These are phyloP conservation scores for Epirrhoe tristata DNA, from an alignment of 2,888 invertebrate species.

Conservation along the genomic window DNA sequence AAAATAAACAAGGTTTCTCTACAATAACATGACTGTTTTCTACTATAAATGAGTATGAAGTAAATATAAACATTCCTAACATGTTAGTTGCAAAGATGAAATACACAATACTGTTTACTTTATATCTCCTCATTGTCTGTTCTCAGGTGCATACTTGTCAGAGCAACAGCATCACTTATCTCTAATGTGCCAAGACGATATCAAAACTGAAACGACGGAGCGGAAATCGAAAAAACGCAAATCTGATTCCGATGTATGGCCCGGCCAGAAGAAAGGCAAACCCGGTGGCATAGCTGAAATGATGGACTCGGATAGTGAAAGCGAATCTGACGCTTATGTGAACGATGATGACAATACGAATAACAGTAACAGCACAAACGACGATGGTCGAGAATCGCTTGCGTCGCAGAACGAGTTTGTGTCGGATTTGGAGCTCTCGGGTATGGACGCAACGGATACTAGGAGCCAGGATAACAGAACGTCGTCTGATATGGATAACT, in stretches of 20 bases:
- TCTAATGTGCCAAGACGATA: conserved; percentile 75
- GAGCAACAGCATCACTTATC: conserved; percentile 79
- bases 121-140: conserved; percentile 12
- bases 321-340: conserved; percentile 74
- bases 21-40: no score
- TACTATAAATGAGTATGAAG: not conserved
- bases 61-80: conserved; percentile 10
- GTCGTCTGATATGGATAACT: conserved; percentile 86
- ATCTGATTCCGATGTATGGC: conserved; percentile 85
- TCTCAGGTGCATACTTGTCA: conserved; percentile 74
- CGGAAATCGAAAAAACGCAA: conserved; percentile 87
- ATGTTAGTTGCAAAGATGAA: conserved; percentile 15
- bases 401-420: conserved; percentile 85
- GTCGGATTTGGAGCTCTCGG: conserved; percentile 87
- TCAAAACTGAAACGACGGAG: conserved; percentile 69
- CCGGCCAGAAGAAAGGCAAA: conserved; percentile 86
- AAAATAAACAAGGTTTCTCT: no score
- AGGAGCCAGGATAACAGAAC: conserved; percentile 75
- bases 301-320: conserved; percentile 87
- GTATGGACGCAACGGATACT: conserved; percentile 86
- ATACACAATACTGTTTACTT: conserved; percentile 15
- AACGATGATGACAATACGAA: conserved; percentile 80
- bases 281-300: conserved; percentile 83
- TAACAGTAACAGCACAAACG: conserved; percentile 78
- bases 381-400: conserved; percentile 75